These are phyloP conservation scores for Ibidorhyncha struthersii DNA, from an alignment of 2,113 vertebrate genomes.

Conservation along the genomic window DNA sequence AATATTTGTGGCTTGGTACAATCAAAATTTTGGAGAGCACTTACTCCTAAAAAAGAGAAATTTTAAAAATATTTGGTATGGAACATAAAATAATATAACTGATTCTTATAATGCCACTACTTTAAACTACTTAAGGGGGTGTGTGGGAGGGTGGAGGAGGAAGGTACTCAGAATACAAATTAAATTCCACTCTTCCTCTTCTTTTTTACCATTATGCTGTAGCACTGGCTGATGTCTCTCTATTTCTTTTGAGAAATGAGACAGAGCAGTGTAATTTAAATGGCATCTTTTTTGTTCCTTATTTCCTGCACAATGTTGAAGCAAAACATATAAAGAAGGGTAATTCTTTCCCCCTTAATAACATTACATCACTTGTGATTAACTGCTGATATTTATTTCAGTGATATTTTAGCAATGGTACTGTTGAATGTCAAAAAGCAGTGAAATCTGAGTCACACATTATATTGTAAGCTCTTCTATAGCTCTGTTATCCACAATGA, in stretches of 20 bases:
- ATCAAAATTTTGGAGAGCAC: not conserved
- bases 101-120: not conserved
- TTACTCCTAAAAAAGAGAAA: not conserved
- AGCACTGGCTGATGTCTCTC: not conserved
- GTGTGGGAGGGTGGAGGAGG: not conserved
- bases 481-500: not conserved
- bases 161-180: not conserved
- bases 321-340: not conserved
- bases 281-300: not conserved
- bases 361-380: not conserved
- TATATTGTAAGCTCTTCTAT: not conserved
- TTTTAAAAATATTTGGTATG: not conserved
- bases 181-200: not conserved
- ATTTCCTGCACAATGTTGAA: not conserved
- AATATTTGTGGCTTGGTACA: not conserved
- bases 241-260: not conserved
- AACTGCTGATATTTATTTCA: slow-evolving; percentile 33
- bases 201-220: not conserved
- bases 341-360: not conserved
- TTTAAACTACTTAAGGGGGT: not conserved
- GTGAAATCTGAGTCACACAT: not conserved
- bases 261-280: not conserved
- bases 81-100: not conserved
- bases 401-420: slow-evolving; percentile 2
- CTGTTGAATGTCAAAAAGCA: slow-evolving; percentile 1